Conservation (phyloP, 2,888 invertebrate genomes). For the Clistopyga incitator region DNA sequence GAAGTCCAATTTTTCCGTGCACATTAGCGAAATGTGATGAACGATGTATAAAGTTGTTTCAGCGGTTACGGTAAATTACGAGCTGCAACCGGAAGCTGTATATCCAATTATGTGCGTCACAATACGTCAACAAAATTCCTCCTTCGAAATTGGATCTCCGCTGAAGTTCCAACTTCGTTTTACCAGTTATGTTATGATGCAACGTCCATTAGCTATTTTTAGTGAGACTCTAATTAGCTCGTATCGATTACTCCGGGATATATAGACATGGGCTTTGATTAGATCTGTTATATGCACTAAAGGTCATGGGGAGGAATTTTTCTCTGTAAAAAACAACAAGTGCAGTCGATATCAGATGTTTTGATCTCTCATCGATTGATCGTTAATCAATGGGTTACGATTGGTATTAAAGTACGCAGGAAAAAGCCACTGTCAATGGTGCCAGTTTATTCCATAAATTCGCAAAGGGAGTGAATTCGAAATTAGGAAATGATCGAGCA, state of each 20-base stretch:
- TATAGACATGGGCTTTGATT: background rate
- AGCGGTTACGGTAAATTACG: conserved; percentile 22
- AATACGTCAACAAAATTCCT: conserved; percentile 19
- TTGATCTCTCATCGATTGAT: no score
- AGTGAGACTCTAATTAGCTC: background rate
- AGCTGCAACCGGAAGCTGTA: conserved; percentile 19
- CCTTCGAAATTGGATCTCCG: conserved; percentile 7
- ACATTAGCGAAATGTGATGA: background rate
- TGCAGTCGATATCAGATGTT: no score
- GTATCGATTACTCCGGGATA: background rate
- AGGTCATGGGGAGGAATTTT: no score
- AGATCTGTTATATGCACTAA: background rate
- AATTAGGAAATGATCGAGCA: no score
- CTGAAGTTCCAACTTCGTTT: background rate
- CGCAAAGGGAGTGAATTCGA: no score
- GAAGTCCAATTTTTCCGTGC: conserved; percentile 7
- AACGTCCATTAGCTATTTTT: background rate
- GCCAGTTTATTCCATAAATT: no score
- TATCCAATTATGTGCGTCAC: conserved; percentile 5
- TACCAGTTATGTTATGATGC: background rate
- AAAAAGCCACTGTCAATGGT: no score
- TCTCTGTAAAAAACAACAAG: no score
- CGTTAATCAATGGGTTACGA: no score
- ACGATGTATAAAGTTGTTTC: background rate
- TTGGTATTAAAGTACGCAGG: no score